Evolutionary conservation across 2,888 invertebrate species (phyloP), one percentile per base, ranked within the genome.

Genomic region (Pseudanteris insignis): DNA sequence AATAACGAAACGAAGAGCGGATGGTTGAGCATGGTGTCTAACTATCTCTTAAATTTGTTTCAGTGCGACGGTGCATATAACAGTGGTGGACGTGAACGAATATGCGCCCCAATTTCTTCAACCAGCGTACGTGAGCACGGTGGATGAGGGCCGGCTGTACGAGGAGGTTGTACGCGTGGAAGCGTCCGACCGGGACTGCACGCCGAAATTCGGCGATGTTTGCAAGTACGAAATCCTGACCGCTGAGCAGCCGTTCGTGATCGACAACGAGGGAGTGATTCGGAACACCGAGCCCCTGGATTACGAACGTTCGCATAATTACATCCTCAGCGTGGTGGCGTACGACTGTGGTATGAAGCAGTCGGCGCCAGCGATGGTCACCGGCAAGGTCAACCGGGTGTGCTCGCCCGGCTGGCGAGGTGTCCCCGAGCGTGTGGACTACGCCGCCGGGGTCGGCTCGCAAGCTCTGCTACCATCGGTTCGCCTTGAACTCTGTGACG

Each of bases 201-300:
- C 96, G n/a, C 93, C 94, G 29, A 88, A 92, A 53, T 96, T 90
- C 79, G 94, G 94, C 0, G 94, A 95, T 78, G 94, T 98, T 46
- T 98, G 98, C 88, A 94, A 94, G 80, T 99, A 97, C 82, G 94
- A 97, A 81, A 95, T 98, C 66, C 84, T 95, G 40, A 96, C 94
- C 0, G 88, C 89, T 62, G 93, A 95, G 69, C 91, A 92, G 67
- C 93, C 93, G 0, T 97, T 97, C 80, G 86, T 88, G 46, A 92
- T 97, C 73, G 93, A 95, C 79, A 91, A 91, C 76, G 93, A 95
- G 76, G 97, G 89, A 44, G 89, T 91, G 18, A 91, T 99, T 67
- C 88, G 91, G 67, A 98, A 96, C 82, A 96, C 94, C 0, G 94
- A 94, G 74, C 90, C 94, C 0, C 83, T 99, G 75, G 94, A 96